phyloP scores from a whole-genome alignment of 2,888 invertebrate species.

The Xanthorhoe designata region DNA sequence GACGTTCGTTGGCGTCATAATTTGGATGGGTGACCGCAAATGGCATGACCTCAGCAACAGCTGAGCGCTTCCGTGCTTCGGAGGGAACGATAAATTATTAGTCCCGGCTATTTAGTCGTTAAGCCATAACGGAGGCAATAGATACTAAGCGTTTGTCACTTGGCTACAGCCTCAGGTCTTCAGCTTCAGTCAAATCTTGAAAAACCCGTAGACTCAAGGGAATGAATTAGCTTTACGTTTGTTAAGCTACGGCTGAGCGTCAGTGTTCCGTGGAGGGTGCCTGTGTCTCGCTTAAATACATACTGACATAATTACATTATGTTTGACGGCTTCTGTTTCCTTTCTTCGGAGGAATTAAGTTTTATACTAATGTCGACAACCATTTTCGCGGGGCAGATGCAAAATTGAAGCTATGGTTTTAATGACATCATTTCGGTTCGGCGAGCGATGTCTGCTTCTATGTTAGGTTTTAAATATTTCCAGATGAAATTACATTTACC shows the following conservation, averaged over 20 bases:
- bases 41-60: too few relatives aligned
- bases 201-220: too few relatives aligned
- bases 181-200: too few relatives aligned
- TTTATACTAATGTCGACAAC: conserved; percentile 36
- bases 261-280: conserved; percentile 56
- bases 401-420: conserved; percentile 32
- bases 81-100: too few relatives aligned
- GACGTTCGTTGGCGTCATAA: too few relatives aligned
- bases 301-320: conserved; percentile 66
- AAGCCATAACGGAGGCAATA: too few relatives aligned
- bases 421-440: conserved; percentile 32
- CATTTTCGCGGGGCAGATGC: conserved; percentile 32
- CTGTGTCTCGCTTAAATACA: conserved; percentile 57
- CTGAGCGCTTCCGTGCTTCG: too few relatives aligned
- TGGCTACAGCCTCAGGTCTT: too few relatives aligned
- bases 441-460: conserved; percentile 11
- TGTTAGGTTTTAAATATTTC: not conserved
- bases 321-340: conserved; percentile 57
- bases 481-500: not conserved
- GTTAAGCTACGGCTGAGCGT: conserved; percentile 49
- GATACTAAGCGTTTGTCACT: too few relatives aligned
- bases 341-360: conserved; percentile 45
- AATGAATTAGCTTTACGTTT: conserved; percentile 9
- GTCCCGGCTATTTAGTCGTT: too few relatives aligned
- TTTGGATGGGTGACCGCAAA: too few relatives aligned